Evolutionary conservation across 2,797 vertebrate species (phyloP), one percentile per base, ranked within the genome.

Genomic region (Scolopax rusticola): DNA sequence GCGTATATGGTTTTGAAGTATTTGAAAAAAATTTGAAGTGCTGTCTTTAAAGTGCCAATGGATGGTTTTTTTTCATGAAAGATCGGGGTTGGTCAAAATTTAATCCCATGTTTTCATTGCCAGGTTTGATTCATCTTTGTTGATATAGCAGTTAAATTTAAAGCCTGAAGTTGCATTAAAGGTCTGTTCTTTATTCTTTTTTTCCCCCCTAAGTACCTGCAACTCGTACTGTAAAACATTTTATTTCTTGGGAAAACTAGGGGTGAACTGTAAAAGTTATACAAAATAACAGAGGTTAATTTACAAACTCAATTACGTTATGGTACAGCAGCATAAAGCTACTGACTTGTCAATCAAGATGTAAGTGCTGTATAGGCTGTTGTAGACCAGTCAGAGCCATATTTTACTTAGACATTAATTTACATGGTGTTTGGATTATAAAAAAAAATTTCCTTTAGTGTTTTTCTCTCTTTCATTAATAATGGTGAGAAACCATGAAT

Each of bases 301-400:
- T 73, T 75, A 17, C 1, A 60, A 61, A 61, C n/a, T 38, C 5
- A 8, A 0, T 60, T 4, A 2, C 11, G 12, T 24, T 51, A 2
- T 28, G 14, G 27, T 70, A 17, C 6, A 47, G 20, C 45, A 51
- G 8, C 2, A 8, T 40, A 40, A 64, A 63, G 40, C 23, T 54
- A 30, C 0, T 30, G 53, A 9, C 24, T 56, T 50, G 9, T 2
- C 51, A 28, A 2, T 67, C 4, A 1, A 10, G 1, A 1, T 5
- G 1, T 27, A 20, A 50, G 7, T 53, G 56, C 15, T 67, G 3
- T 36, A 14, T 8, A 43, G 43, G n/a, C 11, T 43, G 5, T 50
- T 80, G 36, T 20, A 54, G 69, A 38, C 36, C 23, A 67, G 4
- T 45, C 24, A 36, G 53, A 83, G 6, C 8, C 5, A 2, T 81